These are phyloP conservation scores for Myoxocephalus aenaeus DNA, from an alignment of 2,797 vertebrate species.

Conservation along the genomic window DNA sequence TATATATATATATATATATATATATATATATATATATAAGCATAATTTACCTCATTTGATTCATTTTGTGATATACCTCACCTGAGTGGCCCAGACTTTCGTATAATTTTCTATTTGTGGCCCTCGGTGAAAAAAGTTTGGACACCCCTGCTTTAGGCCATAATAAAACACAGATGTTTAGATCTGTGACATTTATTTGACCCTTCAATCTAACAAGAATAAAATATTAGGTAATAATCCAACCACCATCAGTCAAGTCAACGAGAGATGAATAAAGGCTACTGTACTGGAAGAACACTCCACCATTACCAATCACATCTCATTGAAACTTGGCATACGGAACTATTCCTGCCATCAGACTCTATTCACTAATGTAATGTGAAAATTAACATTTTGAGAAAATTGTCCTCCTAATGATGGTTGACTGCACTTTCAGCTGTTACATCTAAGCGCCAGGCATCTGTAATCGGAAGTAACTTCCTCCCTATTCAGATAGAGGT, in stretches of 20 bases:
- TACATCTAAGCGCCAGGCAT: background rate
- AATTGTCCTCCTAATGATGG: slow-evolving; percentile 4
- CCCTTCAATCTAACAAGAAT: slow-evolving; percentile 10
- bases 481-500: slow-evolving; percentile 1
- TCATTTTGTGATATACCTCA: too few species aligned
- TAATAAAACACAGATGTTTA: slow-evolving; percentile 4
- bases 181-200: slow-evolving; percentile 33
- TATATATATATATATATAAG: too few species aligned
- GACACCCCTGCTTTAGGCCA: too few species aligned
- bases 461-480: slow-evolving; percentile 1
- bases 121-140: too few species aligned
- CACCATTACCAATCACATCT: slow-evolving; percentile 43
- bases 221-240: slow-evolving; percentile 44
- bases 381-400: slow-evolving; percentile 30
- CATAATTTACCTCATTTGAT: too few species aligned
- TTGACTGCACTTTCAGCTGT: background rate
- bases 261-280: slow-evolving; percentile 26
- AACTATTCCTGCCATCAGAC: slow-evolving; percentile 22
- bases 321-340: slow-evolving; percentile 49
- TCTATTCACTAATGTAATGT: slow-evolving; percentile 35
- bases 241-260: slow-evolving; percentile 39
- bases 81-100: too few species aligned
- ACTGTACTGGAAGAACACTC: slow-evolving; percentile 28
- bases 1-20: too few species aligned
- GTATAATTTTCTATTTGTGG: too few species aligned